Conservation (phyloP, 1,140 invertebrate genomes). For the Chrysoperla carnea region DNA sequence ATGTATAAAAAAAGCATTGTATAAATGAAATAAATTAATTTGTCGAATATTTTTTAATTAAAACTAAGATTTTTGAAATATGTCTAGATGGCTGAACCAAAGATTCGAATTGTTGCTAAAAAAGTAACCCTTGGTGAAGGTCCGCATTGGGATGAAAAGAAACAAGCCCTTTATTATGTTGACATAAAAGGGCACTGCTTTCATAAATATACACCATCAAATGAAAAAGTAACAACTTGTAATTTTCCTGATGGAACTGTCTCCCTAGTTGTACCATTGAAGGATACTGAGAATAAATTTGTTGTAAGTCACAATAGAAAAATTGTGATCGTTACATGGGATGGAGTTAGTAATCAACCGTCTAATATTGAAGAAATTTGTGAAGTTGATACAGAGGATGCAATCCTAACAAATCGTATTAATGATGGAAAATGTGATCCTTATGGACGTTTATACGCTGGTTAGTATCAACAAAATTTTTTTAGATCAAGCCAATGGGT, state of each 20-base stretch:
- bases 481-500: no score
- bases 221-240: not conserved
- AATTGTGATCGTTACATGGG: conserved; percentile 11
- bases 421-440: conserved; percentile 81
- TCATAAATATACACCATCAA: not conserved
- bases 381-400: conserved; percentile 35
- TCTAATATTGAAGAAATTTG: conserved; percentile 22
- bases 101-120: no score
- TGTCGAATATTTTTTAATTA: no score
- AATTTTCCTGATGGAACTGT: conserved; percentile 18
- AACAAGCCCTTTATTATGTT: conserved; percentile 43
- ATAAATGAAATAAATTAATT: no score
- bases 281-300: conserved; percentile 8
- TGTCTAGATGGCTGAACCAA: no score
- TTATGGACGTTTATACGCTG: conserved; percentile 54
- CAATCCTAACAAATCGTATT: conserved; percentile 35
- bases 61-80: no score
- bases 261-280: conserved; percentile 11
- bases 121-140: conserved; percentile 31
- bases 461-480: no score
- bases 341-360: conserved; percentile 19
- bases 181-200: conserved; percentile 28
- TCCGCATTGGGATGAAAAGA: conserved; percentile 46
- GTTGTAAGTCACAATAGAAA: conserved; percentile 10
- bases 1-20: no score